Percentiles rank a stretch among this genome's conserved stretches.
Evolutionary conservation across 2,888 invertebrate genomes (phyloP).

Genomic region (Deilephila porcellus): DNA sequence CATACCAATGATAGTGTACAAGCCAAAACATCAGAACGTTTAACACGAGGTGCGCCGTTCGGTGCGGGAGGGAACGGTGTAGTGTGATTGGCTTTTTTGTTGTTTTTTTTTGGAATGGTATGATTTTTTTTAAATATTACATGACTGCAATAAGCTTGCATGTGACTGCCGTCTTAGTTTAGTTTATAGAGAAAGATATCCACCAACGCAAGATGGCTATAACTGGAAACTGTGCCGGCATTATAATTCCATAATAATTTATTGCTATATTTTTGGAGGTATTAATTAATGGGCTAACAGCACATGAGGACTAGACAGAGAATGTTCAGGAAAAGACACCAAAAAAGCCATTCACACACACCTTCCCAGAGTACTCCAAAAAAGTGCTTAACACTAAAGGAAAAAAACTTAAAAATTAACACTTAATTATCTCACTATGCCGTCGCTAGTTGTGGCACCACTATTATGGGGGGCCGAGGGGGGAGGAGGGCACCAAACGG

Average conservation of each 20-base stretch:
- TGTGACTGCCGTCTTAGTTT: too few relatives aligned
- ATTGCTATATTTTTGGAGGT: too few relatives aligned
- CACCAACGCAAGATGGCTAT: too few relatives aligned
- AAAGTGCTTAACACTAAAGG: constrained; percentile 64
- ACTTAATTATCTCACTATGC: constrained; percentile 50
- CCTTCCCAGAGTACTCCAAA: neutral
- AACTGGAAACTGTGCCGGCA: too few relatives aligned
- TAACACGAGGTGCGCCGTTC: constrained; percentile 2
- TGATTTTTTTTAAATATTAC: too few relatives aligned
- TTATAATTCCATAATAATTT: too few relatives aligned
- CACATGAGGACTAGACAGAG: too few relatives aligned
- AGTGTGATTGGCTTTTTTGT: constrained; percentile 1
- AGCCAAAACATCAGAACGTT: constrained; percentile 5
- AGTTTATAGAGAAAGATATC: too few relatives aligned
- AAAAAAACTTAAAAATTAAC: constrained; percentile 67
- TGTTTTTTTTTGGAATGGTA: neutral
- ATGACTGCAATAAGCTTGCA: too few relatives aligned
- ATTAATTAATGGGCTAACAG: too few relatives aligned
- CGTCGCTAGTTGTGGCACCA: constrained; percentile 31
- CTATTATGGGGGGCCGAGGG: neutral
- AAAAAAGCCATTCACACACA: neutral
- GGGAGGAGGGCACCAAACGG: constrained; percentile 6
- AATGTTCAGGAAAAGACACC: neutral
- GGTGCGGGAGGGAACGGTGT: neutral
- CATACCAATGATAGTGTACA: constrained; percentile 1